Evolutionary conservation across 2,113 vertebrate species (phyloP), one percentile per base, ranked within the genome.

Genomic region (Myiozetetes cayanensis): DNA sequence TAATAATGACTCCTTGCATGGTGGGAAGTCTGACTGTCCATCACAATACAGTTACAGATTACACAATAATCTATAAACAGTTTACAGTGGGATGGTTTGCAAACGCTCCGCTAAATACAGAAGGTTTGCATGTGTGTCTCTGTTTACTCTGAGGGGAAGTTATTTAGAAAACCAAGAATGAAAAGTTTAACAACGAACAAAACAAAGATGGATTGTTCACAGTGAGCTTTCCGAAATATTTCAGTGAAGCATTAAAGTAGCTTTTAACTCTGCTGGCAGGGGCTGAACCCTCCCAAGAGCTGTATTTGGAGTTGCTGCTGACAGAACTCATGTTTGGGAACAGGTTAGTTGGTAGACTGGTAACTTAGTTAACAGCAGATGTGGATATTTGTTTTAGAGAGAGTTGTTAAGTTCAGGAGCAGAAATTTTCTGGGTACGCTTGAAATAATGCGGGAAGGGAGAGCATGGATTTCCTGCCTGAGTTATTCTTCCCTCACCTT

Each of bases 1-100:
- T 39, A 77, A 39, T 44, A 76, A 27, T 3, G 19, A 23, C 46
- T 80, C 28, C 58, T 62, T 0, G 0, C 5, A 8, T 22, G 52
- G 47, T 52, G n/a, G 77, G 27, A 89, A n/a, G 37, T 84, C 68
- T 74, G 50, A 21, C 35, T 55, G 56, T n/a, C 83, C 76, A 31
- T 52, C 80, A 72, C 3, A 72, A 46, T 13, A 47, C 59, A 12
- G 13, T 56, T 89, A 73, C 43, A 76, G 52, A 81, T 43, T 46
- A 55, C 61, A 47, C 1, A 35, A 43, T 39, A 41, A 74, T 50
- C 56, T 50, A 43, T n/a, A 47, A 81, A 94, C 18, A 75, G 43
- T 67, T 92, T 70, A 84, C 50, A 86, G 39, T 4, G 33, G 31
- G 27, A 67, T 18, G 55, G 76, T 47, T 78, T 72, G 61, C 33